phyloP scores from a whole-genome alignment of 2,113 vertebrate genomes.

The Tetrao urogallus region DNA sequence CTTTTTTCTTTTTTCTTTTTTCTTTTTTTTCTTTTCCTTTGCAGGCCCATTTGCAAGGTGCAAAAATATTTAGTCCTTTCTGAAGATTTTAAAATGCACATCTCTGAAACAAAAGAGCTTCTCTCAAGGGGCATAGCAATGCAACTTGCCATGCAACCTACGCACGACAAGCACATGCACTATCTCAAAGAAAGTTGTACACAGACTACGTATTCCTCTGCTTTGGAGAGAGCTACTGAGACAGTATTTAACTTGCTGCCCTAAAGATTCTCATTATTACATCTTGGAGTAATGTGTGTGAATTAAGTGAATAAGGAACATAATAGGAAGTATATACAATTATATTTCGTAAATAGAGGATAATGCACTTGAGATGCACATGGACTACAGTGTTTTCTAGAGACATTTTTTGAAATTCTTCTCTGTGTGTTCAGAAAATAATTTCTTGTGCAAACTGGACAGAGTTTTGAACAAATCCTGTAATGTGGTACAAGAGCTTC shows the following conservation, averaged over 20 bases:
- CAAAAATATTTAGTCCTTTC: not conserved
- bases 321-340: rapidly evolving
- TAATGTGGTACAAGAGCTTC: not conserved
- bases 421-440: not conserved
- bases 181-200: not conserved
- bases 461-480: not conserved
- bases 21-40: not conserved
- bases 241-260: rapidly evolving
- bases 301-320: not conserved
- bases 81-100: not conserved
- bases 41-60: not conserved
- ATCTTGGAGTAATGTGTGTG: rapidly evolving
- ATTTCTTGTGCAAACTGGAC: not conserved
- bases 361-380: not conserved
- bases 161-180: rapidly evolving
- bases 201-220: not conserved
- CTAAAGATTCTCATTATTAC: not conserved
- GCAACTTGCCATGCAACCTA: not conserved
- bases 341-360: rapidly evolving
- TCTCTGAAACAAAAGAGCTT: not conserved
- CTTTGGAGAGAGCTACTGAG: not conserved
- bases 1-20: not conserved
- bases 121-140: not conserved
- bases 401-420: not conserved
- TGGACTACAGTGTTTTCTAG: no score